Evolutionary conservation across 2,888 invertebrate species (phyloP).

Genomic region (Drosophila kuntzei): DNA sequence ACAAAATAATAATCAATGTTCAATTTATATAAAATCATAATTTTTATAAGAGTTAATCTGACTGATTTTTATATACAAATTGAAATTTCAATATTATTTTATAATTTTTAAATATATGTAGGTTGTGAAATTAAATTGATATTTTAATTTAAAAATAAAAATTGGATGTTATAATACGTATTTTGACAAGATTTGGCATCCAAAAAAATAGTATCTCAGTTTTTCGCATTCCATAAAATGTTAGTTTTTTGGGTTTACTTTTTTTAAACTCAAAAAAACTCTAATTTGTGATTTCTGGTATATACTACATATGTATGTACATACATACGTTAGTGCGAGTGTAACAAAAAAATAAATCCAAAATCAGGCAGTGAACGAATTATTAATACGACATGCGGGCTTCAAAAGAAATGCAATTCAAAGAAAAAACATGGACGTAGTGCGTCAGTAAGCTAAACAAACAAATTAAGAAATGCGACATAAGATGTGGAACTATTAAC

Average conservation of each 20-base stretch:
- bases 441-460: neutral
- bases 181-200: too few relatives aligned
- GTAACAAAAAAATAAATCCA: conserved; percentile 5
- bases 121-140: too few relatives aligned
- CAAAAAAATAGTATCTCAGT: too few relatives aligned
- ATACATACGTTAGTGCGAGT: neutral
- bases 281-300: neutral
- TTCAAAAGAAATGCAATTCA: neutral
- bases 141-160: too few relatives aligned
- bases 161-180: too few relatives aligned
- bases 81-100: neutral
- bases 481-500: conserved; percentile 26
- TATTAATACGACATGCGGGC: conserved; percentile 27
- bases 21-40: too few relatives aligned
- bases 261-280: too few relatives aligned
- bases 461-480: conserved; percentile 32
- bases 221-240: too few relatives aligned
- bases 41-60: too few relatives aligned
- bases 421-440: conserved; percentile 4
- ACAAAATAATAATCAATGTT: too few relatives aligned
- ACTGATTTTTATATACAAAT: too few relatives aligned
- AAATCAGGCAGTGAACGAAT: conserved; percentile 28
- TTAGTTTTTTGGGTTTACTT: too few relatives aligned
- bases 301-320: neutral
- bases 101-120: neutral